Evolutionary conservation across 2,113 vertebrate species (phyloP).

Genomic region (Callionymus lyra): DNA sequence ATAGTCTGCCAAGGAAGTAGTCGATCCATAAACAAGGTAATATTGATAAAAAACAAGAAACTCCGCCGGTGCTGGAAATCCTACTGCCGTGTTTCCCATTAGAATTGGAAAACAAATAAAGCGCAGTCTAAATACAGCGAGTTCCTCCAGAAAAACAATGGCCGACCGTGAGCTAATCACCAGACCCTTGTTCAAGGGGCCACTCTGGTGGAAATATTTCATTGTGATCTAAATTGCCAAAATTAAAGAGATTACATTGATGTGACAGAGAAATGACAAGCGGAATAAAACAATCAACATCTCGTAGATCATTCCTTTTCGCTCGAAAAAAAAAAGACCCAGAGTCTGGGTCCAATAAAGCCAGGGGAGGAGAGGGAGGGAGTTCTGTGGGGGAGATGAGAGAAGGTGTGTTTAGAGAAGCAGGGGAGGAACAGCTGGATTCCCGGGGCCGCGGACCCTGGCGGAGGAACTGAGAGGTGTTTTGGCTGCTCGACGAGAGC

Average conservation of each 20-base stretch:
- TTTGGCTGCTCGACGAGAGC: conserved; percentile 66
- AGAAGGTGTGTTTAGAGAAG: conserved; percentile 60
- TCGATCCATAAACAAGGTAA: conserved; percentile 3
- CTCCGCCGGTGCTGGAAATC: neutral
- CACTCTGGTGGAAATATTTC: no score
- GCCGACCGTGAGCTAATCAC: conserved; percentile 3
- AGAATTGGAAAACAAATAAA: conserved; percentile 1
- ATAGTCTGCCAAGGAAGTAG: conserved; percentile 2
- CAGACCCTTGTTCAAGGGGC: no score
- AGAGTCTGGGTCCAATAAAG: conserved; percentile 44
- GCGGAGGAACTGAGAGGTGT: conserved; percentile 69
- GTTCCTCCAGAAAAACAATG: neutral
- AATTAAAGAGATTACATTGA: conserved; percentile 20
- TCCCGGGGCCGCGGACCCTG: conserved; percentile 58
- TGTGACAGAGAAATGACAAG: conserved; percentile 26
- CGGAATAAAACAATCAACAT: no score
- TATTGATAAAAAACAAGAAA: conserved; percentile 4
- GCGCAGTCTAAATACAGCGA: neutral
- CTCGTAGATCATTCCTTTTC: no score
- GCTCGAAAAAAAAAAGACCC: conserved; percentile 20
- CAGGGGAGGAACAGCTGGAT: conserved; percentile 60
- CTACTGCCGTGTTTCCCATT: neutral
- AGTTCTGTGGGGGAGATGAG: conserved; percentile 38
- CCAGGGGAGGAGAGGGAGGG: conserved; percentile 20
- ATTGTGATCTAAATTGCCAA: neutral